Evolutionary conservation across 2,888 invertebrate species (phyloP), one percentile per base, ranked within the genome.

Genomic region (Polyommatus icarus): DNA sequence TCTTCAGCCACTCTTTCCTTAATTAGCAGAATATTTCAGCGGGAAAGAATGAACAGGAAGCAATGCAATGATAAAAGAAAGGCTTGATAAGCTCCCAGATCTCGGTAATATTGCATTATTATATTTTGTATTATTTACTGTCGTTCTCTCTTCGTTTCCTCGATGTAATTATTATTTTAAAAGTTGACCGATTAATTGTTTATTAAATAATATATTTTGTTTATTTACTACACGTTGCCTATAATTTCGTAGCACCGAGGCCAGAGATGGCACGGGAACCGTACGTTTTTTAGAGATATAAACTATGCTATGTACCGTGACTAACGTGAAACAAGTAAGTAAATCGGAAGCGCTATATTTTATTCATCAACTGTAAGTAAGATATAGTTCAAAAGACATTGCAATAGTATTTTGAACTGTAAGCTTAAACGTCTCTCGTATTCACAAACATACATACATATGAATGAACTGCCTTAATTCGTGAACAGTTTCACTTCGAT

Each of bases 11-110:
- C 90, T 91, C 88, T 87, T 90, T 90, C 89, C 90, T 91, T 92
- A 92, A 92, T 91, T 91, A 91, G 91, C 90, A 88, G 90, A 91
- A 91, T 91, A 91, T 91, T 91, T 91, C 88, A 90, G 85, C 86
- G 83, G 85, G 85, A 90, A 90, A 90, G 89, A 89, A 85, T 86
- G 88, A 90, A 88, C 90, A 90, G 89, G 89, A 89, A 91, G 85
- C 88, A 86, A 85, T 85, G 89, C 87, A 85, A 79, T 80, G 80
- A 90, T 88, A 90, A 91, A 90, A 85, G 87, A 87, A 89, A 87
- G 86, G 85, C 86, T 87, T 87, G 88, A 88, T 75, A 75, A 75
- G 46, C 89, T 87, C 87, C 88, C 88, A 88, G 87, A 85, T 84
- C 78, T 80, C 79, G 54, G 77, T 79, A 79, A 80, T 76, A 77